A percentile compares a stretch with the other conserved stretches of the same genome.
Conservation (phyloP, 53 echinoderm and acorn worm species). For the Henricia sp. region DNA sequence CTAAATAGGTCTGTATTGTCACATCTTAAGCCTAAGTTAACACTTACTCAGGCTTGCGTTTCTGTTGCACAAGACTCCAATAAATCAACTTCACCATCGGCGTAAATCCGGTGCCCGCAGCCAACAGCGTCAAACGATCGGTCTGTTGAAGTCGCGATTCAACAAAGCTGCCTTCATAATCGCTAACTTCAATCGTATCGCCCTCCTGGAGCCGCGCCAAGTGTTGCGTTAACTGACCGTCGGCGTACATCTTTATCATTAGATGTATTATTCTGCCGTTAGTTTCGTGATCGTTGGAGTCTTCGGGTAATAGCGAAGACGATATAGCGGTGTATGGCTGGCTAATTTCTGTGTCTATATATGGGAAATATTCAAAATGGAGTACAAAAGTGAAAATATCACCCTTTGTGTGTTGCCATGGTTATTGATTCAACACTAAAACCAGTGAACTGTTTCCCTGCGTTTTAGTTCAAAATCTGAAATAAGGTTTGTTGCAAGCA, state of each 20-base stretch:
- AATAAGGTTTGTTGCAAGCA: too few species aligned
- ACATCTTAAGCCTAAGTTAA: background rate
- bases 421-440: too few species aligned
- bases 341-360: slow-evolving; percentile 63
- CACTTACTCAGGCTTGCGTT: slow-evolving; percentile 34
- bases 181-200: slow-evolving; percentile 77
- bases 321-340: slow-evolving; percentile 81
- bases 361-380: too few species aligned
- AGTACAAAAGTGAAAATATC: too few species aligned
- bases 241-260: slow-evolving; percentile 87
- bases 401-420: too few species aligned
- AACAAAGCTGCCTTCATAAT: slow-evolving; percentile 80
- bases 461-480: too few species aligned
- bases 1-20: too few species aligned
- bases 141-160: slow-evolving; percentile 64
- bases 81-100: slow-evolving; percentile 85
- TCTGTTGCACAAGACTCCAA: slow-evolving; percentile 5
- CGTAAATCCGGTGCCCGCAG: slow-evolving; percentile 93
- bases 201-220: slow-evolving; percentile 69
- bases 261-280: slow-evolving; percentile 59
- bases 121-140: slow-evolving; percentile 65
- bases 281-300: background rate
- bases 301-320: slow-evolving; percentile 40
- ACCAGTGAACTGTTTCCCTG: too few species aligned
- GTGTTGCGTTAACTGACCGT: slow-evolving; percentile 75